phyloP scores from a whole-genome alignment of 2,113 vertebrate species.

The Cercocebus atys region DNA sequence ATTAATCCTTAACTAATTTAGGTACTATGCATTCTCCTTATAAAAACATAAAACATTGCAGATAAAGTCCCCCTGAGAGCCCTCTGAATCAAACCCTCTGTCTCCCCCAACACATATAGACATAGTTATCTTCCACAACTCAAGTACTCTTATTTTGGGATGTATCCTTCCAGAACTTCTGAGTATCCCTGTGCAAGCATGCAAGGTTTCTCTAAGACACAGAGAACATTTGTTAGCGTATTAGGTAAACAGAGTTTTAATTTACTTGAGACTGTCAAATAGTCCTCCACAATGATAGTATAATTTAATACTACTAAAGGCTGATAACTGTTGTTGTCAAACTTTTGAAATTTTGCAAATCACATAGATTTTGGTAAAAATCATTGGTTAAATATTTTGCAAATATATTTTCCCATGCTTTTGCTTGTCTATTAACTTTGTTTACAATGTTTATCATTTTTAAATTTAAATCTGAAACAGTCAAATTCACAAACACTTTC shows the following conservation, averaged over 20 bases:
- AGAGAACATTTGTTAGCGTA: background rate
- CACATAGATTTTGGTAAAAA: background rate
- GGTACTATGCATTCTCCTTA: background rate
- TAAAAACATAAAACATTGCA: background rate
- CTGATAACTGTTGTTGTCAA: background rate
- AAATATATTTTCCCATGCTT: background rate
- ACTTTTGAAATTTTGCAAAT: background rate
- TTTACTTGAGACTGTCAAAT: background rate
- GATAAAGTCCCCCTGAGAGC: background rate
- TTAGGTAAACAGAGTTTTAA: background rate
- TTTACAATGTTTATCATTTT: background rate
- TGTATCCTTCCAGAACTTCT: background rate
- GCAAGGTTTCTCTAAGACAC: background rate
- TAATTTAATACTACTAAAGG: background rate
- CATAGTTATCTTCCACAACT: background rate
- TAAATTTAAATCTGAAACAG: background rate
- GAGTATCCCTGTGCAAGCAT: background rate
- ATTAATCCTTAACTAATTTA: slow-evolving; percentile 25
- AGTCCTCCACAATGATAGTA: background rate
- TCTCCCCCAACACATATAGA: background rate
- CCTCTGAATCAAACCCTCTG: background rate
- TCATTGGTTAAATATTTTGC: background rate
- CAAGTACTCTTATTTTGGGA: background rate
- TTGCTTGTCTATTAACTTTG: background rate
- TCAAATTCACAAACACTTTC: slow-evolving; percentile 6